Base-by-base conservation (phyloP, 2,888 invertebrate genomes). In the Zootermopsis nevadensis region DNA sequence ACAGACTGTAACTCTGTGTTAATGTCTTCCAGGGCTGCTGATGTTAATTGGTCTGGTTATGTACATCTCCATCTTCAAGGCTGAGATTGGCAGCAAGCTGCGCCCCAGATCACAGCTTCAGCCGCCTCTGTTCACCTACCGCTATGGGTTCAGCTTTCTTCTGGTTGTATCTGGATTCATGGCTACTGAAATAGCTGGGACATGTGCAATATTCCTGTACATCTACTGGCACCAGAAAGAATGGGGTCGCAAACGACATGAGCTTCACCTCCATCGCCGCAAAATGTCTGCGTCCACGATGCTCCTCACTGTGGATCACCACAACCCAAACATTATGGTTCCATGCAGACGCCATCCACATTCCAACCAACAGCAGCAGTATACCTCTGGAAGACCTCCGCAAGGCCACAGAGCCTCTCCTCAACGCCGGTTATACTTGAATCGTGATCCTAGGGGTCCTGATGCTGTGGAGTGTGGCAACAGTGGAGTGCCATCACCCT, bases 51-150 rank as follows among this genome's bases (percentile, higher is more conserved):
- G 97, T 79, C 93, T 97, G 89, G 96, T 97, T 88, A 96, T 97
- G 92, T 97, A 97, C 92, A 97, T 97, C 91, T 97, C 97, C 83
- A 94, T 96, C 88, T 95, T 97, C 89, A 97, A 97, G 90, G 95
- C 97, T 19, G 97, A 97, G 92, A 93, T 97, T 76, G 97, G 97
- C 74, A 94, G 95, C 88, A 97, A 97, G 90, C 91, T 97, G 84
- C 93, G 96, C 85, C 94, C 97, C 84, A 93, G 94, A 88, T 95
- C 96, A 31, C 92, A 94, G 81, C 93, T 95, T 84, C 91, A 91
- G 87, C 94, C 94, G 67, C 94, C 97, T 1, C 91, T 94, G 82
- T 96, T 97, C 91, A 95, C 94, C 83, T 97, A 96, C 89, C 93
- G 93, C 87, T 97, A 97, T 89, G 97, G 97, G 79, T 96, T 95